A percentile compares a stretch with the other conserved stretches of the same genome.
Conservation (phyloP, 2,888 invertebrate species). For the Philereme transversata region DNA sequence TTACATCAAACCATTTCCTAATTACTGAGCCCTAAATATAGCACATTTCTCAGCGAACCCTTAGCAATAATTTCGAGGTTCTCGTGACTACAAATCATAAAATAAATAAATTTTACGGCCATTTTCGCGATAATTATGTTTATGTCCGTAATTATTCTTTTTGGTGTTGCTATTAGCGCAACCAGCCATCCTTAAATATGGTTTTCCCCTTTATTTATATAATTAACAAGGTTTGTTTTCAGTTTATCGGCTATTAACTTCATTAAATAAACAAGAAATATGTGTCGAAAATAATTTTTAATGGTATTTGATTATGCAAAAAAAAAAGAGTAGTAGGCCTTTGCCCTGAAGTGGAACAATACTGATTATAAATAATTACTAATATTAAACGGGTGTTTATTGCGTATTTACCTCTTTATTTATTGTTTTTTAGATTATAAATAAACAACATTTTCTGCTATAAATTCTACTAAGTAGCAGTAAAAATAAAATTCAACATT, state of each 20-base stretch:
- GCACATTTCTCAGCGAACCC: conserved; percentile 24
- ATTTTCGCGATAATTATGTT: conserved; percentile 48
- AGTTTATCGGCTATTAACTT: conserved; percentile 9
- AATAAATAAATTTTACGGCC: conserved; percentile 48
- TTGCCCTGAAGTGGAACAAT: no score
- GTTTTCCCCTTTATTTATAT: conserved; percentile 23
- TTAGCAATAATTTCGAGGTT: conserved; percentile 31
- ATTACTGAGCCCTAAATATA: conserved; percentile 29
- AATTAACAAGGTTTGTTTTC: conserved; percentile 23
- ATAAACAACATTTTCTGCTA: no score
- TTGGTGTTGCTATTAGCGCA: conserved; percentile 41
- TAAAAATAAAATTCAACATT: no score
- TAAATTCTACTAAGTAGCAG: no score
- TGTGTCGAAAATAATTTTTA: not conserved
- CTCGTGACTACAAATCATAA: conserved; percentile 52
- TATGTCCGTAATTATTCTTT: conserved; percentile 47
- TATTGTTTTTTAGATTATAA: no score
- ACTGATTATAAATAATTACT: no score
- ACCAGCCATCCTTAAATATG: conserved; percentile 35
- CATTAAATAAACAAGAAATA: conserved; percentile 3
- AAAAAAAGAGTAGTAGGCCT: no score
- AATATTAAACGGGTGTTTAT: no score
- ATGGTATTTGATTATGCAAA: no score
- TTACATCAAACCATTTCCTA: conserved; percentile 10
- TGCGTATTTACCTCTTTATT: no score